A percentile compares a stretch with the other conserved stretches of the same genome.
Conservation (phyloP, 2,113 vertebrate genomes). For the Calyptomena viridis region DNA sequence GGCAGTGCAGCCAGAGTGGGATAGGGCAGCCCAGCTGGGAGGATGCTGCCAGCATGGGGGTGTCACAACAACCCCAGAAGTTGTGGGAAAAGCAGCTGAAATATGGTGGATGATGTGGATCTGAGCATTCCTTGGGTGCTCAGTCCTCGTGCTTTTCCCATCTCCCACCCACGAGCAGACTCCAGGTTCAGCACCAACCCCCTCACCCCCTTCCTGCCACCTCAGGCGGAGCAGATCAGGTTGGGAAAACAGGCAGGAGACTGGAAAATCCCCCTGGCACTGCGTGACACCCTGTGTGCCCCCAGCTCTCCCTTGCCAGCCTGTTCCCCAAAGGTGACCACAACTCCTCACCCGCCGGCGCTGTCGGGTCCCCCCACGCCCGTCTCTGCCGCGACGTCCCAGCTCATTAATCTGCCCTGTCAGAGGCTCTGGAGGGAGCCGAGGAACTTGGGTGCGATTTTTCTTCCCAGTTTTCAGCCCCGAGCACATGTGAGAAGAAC, state of each 20-base stretch:
- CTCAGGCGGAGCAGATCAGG: not conserved
- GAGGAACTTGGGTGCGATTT: constrained; percentile 8
- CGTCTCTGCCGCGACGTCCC: not conserved
- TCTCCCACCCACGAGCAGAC: not conserved
- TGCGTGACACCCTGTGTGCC: fast-evolving
- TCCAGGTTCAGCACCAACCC: not conserved
- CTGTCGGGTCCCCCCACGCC: not conserved
- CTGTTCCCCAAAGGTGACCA: not conserved
- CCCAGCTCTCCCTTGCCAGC: not conserved
- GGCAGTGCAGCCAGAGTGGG: not conserved
- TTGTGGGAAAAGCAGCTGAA: not conserved
- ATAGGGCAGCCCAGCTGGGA: not conserved
- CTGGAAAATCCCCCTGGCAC: not conserved
- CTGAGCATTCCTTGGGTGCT: not conserved
- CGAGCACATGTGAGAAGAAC: constrained; percentile 34
- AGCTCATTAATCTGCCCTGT: constrained; percentile 18
- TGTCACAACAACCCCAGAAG: not conserved
- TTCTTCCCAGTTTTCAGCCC: not conserved
- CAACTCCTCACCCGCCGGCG: fast-evolving
- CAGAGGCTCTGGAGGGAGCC: not conserved
- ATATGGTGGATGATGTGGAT: fast-evolving
- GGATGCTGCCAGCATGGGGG: not conserved
- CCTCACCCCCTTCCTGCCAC: not conserved
- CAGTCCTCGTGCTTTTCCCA: fast-evolving
- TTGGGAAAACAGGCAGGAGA: not conserved